Conservation (phyloP, 2,888 invertebrate genomes). For the Eucriotettix oculatus region DNA sequence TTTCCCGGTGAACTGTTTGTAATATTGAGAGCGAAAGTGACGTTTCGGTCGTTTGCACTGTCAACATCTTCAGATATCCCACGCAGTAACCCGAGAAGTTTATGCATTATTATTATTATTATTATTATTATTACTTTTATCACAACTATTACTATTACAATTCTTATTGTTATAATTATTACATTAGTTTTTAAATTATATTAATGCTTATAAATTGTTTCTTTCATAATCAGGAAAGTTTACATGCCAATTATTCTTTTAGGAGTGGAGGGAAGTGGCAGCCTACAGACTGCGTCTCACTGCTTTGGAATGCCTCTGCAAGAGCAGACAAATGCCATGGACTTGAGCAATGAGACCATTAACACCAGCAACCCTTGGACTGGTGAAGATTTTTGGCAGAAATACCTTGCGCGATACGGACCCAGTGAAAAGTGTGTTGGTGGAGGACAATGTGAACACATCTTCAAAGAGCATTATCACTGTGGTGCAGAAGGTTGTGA, state of each 20-base stretch:
- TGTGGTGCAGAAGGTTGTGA: slow-evolving; percentile 65
- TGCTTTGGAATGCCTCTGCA: not conserved
- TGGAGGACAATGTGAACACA: slow-evolving; percentile 36
- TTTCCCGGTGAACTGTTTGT: too few relatives aligned
- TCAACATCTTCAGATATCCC: too few relatives aligned
- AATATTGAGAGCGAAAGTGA: too few relatives aligned
- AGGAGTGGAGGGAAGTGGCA: slow-evolving; percentile 4
- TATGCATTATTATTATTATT: too few relatives aligned
- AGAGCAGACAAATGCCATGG: slow-evolving; percentile 20
- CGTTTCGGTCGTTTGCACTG: too few relatives aligned
- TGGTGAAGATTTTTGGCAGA: slow-evolving; percentile 38
- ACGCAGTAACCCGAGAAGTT: too few relatives aligned
- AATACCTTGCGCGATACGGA: slow-evolving; percentile 33
- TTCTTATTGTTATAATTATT: too few relatives aligned
- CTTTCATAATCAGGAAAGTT: too few relatives aligned
- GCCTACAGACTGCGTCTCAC: not conserved
- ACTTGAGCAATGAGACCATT: slow-evolving; percentile 18
- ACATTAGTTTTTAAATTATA: too few relatives aligned
- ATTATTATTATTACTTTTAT: too few relatives aligned
- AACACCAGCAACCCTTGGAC: slow-evolving; percentile 4
- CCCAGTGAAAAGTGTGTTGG: slow-evolving; percentile 25
- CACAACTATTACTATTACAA: too few relatives aligned
- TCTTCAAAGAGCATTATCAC: slow-evolving; percentile 72
- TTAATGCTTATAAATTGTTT: too few relatives aligned
- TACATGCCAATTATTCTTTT: not conserved